Percentiles rank a stretch among this genome's conserved stretches.
Conservation (phyloP, 2,797 vertebrate genomes). For the Manis javanica region DNA sequence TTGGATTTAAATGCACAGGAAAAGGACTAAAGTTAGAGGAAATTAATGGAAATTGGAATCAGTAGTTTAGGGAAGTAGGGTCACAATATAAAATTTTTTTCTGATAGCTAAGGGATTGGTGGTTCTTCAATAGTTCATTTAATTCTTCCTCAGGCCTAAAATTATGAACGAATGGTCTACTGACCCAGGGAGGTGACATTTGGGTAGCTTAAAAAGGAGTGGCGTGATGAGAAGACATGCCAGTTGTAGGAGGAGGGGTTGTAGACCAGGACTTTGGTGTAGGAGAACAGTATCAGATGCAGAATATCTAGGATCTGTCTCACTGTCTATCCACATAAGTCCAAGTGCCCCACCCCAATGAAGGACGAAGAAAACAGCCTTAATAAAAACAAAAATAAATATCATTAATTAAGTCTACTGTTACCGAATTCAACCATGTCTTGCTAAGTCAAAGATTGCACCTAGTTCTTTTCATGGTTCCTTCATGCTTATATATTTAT, state of each 20-base stretch:
- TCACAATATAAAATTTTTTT: background rate
- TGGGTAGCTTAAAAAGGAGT: background rate
- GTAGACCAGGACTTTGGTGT: background rate
- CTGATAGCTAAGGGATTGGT: too few species aligned
- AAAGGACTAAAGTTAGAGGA: background rate
- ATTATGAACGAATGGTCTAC: background rate
- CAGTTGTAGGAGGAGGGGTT: rapidly evolving
- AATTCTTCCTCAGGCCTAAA: background rate
- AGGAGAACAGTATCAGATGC: background rate
- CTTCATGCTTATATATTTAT: background rate
- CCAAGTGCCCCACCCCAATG: background rate
- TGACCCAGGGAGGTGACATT: background rate
- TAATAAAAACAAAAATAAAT: background rate
- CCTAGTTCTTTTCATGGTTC: background rate
- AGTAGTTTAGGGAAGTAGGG: background rate
- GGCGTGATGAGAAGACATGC: background rate
- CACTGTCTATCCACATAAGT: background rate
- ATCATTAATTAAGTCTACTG: background rate
- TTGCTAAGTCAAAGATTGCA: background rate
- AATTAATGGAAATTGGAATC: background rate
- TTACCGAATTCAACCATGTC: background rate
- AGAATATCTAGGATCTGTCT: background rate
- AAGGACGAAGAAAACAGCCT: background rate
- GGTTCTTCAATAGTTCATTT: too few species aligned
- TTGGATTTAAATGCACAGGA: background rate